A percentile compares a stretch with the other conserved stretches of the same genome.
Conservation (phyloP, 2,888 invertebrate genomes). For the Brassicogethes aeneus region DNA sequence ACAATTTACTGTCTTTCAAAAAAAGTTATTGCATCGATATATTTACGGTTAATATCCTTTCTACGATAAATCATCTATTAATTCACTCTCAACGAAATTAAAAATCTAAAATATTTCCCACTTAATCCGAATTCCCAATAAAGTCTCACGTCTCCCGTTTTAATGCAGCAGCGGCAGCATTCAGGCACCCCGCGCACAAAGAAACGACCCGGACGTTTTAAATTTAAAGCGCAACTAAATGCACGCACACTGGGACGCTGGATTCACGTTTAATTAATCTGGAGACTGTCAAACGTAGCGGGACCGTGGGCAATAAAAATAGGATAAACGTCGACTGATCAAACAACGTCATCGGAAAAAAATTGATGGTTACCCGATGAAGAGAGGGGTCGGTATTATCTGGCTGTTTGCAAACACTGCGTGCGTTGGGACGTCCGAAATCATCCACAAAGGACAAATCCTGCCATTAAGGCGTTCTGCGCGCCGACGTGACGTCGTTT, state of each 20-base stretch:
- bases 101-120: constrained; percentile 2
- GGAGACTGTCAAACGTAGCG: not conserved
- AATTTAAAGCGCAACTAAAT: not conserved
- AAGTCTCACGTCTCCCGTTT: constrained; percentile 1
- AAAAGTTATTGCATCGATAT: no score
- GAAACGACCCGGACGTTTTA: not conserved
- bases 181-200: not conserved
- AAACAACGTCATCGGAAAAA: constrained; percentile 1
- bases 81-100: not conserved
- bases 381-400: not conserved
- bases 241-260: not conserved
- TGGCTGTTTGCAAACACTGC: constrained; percentile 38
- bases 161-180: not conserved
- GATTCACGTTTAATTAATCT: not conserved
- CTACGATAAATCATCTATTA: not conserved
- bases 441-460: constrained; percentile 39
- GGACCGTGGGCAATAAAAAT: not conserved
- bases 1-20: no score
- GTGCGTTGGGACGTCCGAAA: constrained; percentile 17
- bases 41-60: no score
- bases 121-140: constrained; percentile 2
- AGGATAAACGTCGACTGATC: not conserved
- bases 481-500: constrained; percentile 40
- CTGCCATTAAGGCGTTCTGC: constrained; percentile 42
- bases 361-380: not conserved